Percentiles rank a stretch among this genome's conserved stretches.
Conservation (phyloP, 2,113 vertebrate genomes). For the Philantomba maxwellii region DNA sequence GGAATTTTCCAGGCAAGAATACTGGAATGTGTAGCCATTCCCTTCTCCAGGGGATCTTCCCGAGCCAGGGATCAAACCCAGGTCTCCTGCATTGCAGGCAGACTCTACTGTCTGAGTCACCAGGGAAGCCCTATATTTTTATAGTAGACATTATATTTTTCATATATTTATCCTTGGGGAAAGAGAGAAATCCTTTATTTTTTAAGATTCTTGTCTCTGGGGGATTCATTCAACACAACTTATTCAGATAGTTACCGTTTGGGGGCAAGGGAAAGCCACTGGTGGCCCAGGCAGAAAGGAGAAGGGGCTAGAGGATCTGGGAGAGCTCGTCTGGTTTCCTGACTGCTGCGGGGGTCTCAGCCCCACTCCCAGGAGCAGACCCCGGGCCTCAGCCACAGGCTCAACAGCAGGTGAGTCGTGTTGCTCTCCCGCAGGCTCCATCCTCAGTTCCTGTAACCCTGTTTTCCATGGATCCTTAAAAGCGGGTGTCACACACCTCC, state of each 20-base stretch:
- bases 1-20: background rate
- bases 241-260: background rate
- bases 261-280: background rate
- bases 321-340: background rate
- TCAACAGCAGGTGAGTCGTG: background rate
- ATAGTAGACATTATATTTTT: background rate
- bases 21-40: background rate
- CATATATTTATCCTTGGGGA: background rate
- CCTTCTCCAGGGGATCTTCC: background rate
- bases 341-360: background rate
- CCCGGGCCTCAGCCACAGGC: background rate
- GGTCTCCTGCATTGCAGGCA: background rate
- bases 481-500: background rate
- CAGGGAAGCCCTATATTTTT: background rate
- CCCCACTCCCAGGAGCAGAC: background rate
- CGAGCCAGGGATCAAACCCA: background rate
- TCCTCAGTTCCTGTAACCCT: background rate
- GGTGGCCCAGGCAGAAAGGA: background rate
- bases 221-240: background rate
- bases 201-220: background rate
- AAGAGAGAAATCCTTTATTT: background rate
- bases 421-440: background rate
- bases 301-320: too few species aligned
- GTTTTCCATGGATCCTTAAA: background rate
- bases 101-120: background rate